phyloP scores from a whole-genome alignment of 2,113 vertebrate species.

The Antigone vipio region DNA sequence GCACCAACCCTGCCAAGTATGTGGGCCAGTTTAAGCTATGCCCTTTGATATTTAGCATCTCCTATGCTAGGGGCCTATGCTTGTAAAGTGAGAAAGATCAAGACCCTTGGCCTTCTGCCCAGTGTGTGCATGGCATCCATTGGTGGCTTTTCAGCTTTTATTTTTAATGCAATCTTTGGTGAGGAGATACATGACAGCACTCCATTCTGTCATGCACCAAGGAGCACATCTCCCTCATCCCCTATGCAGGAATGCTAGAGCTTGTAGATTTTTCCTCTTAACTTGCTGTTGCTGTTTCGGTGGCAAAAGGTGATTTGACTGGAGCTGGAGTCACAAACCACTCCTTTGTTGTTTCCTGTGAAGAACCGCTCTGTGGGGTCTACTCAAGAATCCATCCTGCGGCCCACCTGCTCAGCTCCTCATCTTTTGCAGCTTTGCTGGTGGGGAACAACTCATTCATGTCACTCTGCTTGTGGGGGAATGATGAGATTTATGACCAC shows the following conservation, averaged over 20 bases:
- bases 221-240: neutral
- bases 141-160: neutral
- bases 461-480: neutral
- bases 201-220: neutral
- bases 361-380: neutral
- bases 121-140: neutral
- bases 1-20: neutral
- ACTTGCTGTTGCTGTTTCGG: neutral
- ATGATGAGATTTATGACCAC: neutral
- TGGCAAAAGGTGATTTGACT: neutral
- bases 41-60: slow-evolving; percentile 2
- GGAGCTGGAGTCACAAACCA: neutral
- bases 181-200: neutral
- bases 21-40: neutral
- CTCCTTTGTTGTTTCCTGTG: neutral
- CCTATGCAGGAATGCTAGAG: neutral
- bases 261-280: neutral
- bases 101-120: neutral
- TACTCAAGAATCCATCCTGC: neutral
- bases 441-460: neutral
- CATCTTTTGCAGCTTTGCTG: neutral
- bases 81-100: neutral
- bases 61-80: neutral
- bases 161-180: neutral
- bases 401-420: neutral